Conservation (phyloP, 2,113 vertebrate genomes). For the Plectropomus leopardus region DNA sequence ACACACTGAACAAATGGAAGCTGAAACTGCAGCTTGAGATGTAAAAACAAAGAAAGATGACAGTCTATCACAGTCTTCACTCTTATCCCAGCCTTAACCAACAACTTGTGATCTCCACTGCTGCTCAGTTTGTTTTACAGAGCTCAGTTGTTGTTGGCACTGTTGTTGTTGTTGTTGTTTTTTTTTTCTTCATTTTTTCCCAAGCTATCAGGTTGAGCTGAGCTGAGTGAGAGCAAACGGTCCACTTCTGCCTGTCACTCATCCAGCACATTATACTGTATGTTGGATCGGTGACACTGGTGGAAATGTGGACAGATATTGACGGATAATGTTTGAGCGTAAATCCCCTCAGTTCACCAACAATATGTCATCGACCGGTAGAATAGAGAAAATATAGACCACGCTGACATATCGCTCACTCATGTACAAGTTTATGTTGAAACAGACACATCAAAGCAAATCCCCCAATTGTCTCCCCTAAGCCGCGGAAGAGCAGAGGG, state of each 20-base stretch:
- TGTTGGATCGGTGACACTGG: constrained; percentile 2
- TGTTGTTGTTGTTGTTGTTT: not conserved
- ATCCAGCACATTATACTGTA: constrained; percentile 1
- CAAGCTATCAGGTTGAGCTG: constrained; percentile 4
- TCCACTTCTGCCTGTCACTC: constrained; percentile 30
- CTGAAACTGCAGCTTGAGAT: constrained; percentile 28
- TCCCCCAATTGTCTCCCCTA: constrained; percentile 60
- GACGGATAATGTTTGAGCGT: constrained; percentile 11
- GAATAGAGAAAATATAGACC: constrained; percentile 12
- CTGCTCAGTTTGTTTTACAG: constrained; percentile 25
- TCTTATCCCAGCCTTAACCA: constrained; percentile 14
- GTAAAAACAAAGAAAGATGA: constrained; percentile 30
- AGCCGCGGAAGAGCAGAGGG: constrained; percentile 55
- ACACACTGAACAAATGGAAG: constrained; percentile 22
- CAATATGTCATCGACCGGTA: constrained; percentile 24
- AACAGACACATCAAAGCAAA: constrained; percentile 58
- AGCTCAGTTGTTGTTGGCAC: not conserved
- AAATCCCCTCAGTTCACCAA: constrained; percentile 35
- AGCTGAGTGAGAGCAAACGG: constrained; percentile 18
- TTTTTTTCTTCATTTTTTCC: constrained; percentile 4
- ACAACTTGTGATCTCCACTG: constrained; percentile 34
- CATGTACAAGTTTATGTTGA: constrained; percentile 58
- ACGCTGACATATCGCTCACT: constrained; percentile 44
- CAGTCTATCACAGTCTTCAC: constrained; percentile 31
- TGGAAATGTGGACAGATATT: constrained; percentile 50